phyloP scores from a whole-genome alignment of 2,888 invertebrate species.

The Anarsia innoxiella region DNA sequence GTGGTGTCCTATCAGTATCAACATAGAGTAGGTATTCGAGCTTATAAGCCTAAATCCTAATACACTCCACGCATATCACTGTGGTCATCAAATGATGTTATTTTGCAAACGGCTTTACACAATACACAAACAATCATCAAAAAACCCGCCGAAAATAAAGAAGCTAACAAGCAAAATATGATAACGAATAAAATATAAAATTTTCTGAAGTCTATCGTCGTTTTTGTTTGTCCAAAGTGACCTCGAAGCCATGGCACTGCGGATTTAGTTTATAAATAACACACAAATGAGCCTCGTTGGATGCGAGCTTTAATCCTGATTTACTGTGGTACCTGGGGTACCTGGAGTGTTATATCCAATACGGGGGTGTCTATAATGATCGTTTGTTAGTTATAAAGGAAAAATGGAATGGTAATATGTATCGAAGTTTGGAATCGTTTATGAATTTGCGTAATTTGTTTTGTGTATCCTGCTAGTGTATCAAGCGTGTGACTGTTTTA shows the following conservation, averaged over 20 bases:
- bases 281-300: constrained; percentile 58
- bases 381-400: too few relatives aligned
- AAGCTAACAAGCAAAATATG: neutral
- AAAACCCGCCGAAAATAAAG: too few relatives aligned
- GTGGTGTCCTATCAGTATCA: too few relatives aligned
- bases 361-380: constrained; percentile 31
- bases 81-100: too few relatives aligned
- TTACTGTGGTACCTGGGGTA: constrained; percentile 52
- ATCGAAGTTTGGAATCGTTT: constrained; percentile 4
- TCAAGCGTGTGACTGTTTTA: too few relatives aligned
- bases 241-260: constrained; percentile 27
- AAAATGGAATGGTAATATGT: too few relatives aligned
- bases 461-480: too few relatives aligned
- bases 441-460: constrained; percentile 8
- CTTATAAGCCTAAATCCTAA: too few relatives aligned
- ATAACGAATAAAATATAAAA: neutral
- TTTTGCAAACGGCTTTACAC: too few relatives aligned
- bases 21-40: too few relatives aligned
- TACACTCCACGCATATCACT: too few relatives aligned
- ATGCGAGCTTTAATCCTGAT: constrained; percentile 60
- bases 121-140: too few relatives aligned
- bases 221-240: constrained; percentile 33
- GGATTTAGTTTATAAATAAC: constrained; percentile 66
- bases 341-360: constrained; percentile 31
- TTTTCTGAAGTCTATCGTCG: neutral